A percentile compares a stretch with the other conserved stretches of the same genome.
Evolutionary conservation across 2,888 invertebrate species (phyloP).

Genomic region (Arctia plantaginis): DNA sequence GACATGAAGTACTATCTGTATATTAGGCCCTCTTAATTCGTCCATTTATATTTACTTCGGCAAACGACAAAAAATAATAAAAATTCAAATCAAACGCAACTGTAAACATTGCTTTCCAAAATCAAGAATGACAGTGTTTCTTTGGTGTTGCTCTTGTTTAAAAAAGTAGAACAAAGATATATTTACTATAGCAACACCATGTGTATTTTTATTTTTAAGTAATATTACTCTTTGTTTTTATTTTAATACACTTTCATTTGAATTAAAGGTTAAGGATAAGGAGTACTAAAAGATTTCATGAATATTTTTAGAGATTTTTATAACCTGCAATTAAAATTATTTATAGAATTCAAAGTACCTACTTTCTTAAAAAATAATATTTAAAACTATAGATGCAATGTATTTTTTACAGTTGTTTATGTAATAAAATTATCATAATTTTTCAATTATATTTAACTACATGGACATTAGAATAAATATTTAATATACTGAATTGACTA

Average conservation of each 20-base stretch:
- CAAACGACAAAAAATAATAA: slow-evolving; percentile 52
- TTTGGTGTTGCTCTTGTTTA: slow-evolving; percentile 20
- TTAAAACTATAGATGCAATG: background rate
- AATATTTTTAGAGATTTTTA: background rate
- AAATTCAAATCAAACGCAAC: slow-evolving; percentile 70
- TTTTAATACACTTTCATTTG: background rate
- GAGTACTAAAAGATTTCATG: background rate
- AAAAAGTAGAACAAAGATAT: background rate
- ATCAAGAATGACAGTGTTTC: slow-evolving; percentile 47
- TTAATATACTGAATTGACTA: background rate
- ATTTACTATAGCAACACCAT: background rate
- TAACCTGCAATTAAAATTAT: background rate
- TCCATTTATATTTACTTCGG: slow-evolving; percentile 82
- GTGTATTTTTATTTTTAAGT: background rate
- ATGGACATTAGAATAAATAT: background rate
- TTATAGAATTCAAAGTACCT: background rate
- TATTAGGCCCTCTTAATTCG: slow-evolving; percentile 87
- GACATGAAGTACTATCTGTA: slow-evolving; percentile 89
- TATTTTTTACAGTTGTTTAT: background rate
- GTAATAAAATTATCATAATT: background rate
- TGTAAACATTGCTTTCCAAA: slow-evolving; percentile 69
- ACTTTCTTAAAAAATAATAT: background rate
- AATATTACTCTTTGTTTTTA: background rate
- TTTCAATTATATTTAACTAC: background rate
- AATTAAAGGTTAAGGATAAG: background rate